Base-by-base conservation (phyloP, 2,888 invertebrate species). In the Tenthredo mesomela region DNA sequence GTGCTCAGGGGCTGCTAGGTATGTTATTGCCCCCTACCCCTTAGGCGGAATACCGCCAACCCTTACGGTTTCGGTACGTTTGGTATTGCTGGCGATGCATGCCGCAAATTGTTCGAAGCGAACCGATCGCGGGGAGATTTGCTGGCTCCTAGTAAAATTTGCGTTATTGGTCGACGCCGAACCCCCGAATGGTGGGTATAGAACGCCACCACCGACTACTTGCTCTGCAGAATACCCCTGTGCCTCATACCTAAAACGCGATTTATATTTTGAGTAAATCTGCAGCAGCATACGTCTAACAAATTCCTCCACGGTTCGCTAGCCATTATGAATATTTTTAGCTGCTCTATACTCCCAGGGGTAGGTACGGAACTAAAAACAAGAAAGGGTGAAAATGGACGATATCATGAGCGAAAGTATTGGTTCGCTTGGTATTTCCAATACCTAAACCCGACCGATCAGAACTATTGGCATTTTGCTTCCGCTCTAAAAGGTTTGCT, bases 101-200 rank as follows among this genome's bases (percentile, higher is more conserved):
- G 89, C 92, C 90, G 88, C 89, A 90, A 91, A 92, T 92, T 91
- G 90, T 91, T 92, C 88, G 89, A 88, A 89, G 89, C 87, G 86
- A 86, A 87, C 88, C 89, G 88, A 89, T 86, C 87, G 86, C 83
- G 86, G 87, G 61, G 77, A 65, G 58, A 61, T 80, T 80, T 40
- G 80, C 80, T 80, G 58, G 37, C 40, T 80, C 61, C 58, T 50
- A 80, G 58, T 88, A 90, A 90, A 90, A 91, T 91, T 88, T 90
- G 87, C 89, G 90, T 90, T 91, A 91, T 91, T 91, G 91, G 89
- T 91, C n/a, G 37, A 54, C 33, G 33, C 43, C 73, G n/a, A 21
- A 12, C 73, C 21, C n/a, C 21, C n/a, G 12, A 9, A 18, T n/a
- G 47, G 2, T 43, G 15, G 18, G 43, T 73, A 73, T 10, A 54